Conservation (phyloP, 2,888 invertebrate genomes). For the Amphipoea oculea region DNA sequence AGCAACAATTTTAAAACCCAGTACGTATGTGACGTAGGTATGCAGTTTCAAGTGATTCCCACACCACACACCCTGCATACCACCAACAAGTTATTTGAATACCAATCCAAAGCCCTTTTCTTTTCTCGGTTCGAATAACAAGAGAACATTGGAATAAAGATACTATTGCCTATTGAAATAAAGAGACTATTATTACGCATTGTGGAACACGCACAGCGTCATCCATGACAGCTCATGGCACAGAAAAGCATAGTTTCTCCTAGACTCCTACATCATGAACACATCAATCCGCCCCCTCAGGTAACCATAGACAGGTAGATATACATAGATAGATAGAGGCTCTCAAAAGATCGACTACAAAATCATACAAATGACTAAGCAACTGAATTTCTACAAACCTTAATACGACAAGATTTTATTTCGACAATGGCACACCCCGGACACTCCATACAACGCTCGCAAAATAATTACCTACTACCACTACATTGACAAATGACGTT, state of each 20-base stretch:
- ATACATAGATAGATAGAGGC: neutral
- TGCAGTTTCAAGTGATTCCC: slow-evolving; percentile 15
- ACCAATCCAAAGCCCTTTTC: neutral
- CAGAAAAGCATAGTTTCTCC: slow-evolving; percentile 50
- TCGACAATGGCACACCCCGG: no score
- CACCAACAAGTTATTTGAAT: slow-evolving; percentile 3
- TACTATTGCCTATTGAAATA: slow-evolving; percentile 2
- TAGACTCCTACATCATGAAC: slow-evolving; percentile 30
- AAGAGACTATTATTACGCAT: slow-evolving; percentile 28
- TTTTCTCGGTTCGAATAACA: neutral
- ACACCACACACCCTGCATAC: slow-evolving; percentile 17
- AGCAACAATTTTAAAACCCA: slow-evolving; percentile 17
- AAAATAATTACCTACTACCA: no score
- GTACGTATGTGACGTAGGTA: neutral
- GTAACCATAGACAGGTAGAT: neutral
- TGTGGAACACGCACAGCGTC: slow-evolving; percentile 37
- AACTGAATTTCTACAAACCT: no score
- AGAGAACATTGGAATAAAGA: slow-evolving; percentile 5
- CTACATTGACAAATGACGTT: no score
- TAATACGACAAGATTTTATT: no score
- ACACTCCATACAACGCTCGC: no score
- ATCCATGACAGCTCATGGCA: slow-evolving; percentile 53
- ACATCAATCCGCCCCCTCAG: slow-evolving; percentile 5
- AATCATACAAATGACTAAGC: neutral
- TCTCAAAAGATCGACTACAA: neutral